Evolutionary conservation across 2,113 vertebrate genomes (phyloP).

Genomic region (Trochalopteron elliotii): DNA sequence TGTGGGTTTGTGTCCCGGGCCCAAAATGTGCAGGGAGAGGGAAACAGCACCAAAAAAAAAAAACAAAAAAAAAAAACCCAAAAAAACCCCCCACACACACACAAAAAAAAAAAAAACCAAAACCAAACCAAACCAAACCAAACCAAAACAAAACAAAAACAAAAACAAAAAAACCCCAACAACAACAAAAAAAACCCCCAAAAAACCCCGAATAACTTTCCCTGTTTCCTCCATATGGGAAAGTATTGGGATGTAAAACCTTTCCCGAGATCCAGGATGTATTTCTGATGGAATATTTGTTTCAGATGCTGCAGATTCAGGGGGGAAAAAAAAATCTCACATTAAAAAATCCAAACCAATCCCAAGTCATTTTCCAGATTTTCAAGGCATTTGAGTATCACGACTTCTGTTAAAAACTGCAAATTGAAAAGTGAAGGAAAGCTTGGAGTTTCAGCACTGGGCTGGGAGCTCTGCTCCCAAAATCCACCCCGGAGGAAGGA

Average conservation of each 20-base stretch:
- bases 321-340: not conserved
- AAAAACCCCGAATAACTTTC: not conserved
- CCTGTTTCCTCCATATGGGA: not conserved
- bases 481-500: fast-evolving
- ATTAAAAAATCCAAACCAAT: not conserved
- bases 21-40: fast-evolving
- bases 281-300: not conserved
- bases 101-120: too few species aligned
- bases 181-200: too few species aligned
- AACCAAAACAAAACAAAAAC: too few species aligned
- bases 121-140: too few species aligned
- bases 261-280: fast-evolving
- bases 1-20: fast-evolving
- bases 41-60: not conserved
- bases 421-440: not conserved
- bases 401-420: not conserved
- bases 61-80: too few species aligned
- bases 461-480: not conserved
- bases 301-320: not conserved
- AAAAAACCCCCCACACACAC: too few species aligned
- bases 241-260: not conserved
- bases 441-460: fast-evolving
- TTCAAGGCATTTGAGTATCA: not conserved
- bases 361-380: not conserved
- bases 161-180: too few species aligned